Conservation (phyloP, 1,140 invertebrate genomes). For the Halesus radiatus region DNA sequence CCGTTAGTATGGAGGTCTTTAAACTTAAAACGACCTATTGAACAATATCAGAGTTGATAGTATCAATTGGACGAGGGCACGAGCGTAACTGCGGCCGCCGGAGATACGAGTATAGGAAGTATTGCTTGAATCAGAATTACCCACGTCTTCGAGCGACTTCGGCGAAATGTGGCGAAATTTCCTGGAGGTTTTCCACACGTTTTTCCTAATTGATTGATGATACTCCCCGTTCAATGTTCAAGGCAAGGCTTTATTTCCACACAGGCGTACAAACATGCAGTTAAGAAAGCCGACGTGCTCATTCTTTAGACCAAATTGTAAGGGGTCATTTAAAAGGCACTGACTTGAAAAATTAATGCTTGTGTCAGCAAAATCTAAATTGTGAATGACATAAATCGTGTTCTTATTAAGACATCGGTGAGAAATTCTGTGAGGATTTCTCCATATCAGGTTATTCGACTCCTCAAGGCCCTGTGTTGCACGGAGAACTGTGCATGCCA, state of each 20-base stretch:
- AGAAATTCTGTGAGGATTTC: no score
- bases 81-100: neutral
- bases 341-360: no score
- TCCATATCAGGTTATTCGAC: no score
- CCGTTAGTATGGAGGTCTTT: neutral
- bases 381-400: no score
- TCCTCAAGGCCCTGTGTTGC: no score
- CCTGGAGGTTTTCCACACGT: neutral
- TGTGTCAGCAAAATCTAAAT: no score
- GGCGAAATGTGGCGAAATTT: slow-evolving; percentile 3
- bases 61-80: neutral
- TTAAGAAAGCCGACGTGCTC: neutral
- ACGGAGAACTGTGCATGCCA: no score
- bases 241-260: slow-evolving; percentile 15
- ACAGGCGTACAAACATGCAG: neutral
- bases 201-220: slow-evolving; percentile 41
- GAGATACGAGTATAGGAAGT: no score
- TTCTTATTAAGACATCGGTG: no score
- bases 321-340: no score
- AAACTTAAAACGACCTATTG: neutral
- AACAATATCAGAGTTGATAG: neutral
- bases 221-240: neutral
- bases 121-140: slow-evolving; percentile 13
- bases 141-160: neutral
- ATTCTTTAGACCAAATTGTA: neutral